A percentile compares a stretch with the other conserved stretches of the same genome.
Conservation (phyloP, 2,113 vertebrate species). For the Alectura lathami region DNA sequence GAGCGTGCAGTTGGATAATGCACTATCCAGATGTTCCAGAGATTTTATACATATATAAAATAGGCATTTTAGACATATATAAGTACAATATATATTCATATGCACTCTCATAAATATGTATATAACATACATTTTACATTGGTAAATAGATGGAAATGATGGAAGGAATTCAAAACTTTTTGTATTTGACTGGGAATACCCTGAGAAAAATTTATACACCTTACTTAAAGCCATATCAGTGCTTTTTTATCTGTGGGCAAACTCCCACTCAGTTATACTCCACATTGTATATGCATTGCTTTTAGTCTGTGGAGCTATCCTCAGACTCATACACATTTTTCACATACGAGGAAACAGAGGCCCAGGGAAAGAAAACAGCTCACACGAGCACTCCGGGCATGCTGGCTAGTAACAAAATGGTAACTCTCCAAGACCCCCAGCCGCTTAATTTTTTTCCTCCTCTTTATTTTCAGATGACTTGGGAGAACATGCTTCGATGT, state of each 20-base stretch:
- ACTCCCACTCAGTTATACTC: neutral
- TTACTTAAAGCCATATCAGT: neutral
- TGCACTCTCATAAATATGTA: neutral
- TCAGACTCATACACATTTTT: neutral
- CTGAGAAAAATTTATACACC: neutral
- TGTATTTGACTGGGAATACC: neutral
- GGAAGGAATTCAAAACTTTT: neutral
- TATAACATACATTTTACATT: neutral
- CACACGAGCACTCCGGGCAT: neutral
- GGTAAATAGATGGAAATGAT: slow-evolving; percentile 25
- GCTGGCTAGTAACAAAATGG: neutral
- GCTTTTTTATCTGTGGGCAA: neutral
- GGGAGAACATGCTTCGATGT: neutral
- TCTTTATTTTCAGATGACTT: neutral
- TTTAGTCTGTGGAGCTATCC: neutral
- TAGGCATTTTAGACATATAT: neutral
- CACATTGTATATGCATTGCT: neutral
- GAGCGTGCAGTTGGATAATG: neutral
- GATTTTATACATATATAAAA: neutral
- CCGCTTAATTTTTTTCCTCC: neutral
- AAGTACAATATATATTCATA: neutral
- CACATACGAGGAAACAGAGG: neutral
- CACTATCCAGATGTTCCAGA: slow-evolving; percentile 27
- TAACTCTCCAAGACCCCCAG: neutral
- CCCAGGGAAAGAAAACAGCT: neutral